Percentiles rank a stretch among this genome's conserved stretches.
These are phyloP conservation scores for Drepana falcataria DNA, from an alignment of 2,888 invertebrate genomes.

Conservation along the genomic window DNA sequence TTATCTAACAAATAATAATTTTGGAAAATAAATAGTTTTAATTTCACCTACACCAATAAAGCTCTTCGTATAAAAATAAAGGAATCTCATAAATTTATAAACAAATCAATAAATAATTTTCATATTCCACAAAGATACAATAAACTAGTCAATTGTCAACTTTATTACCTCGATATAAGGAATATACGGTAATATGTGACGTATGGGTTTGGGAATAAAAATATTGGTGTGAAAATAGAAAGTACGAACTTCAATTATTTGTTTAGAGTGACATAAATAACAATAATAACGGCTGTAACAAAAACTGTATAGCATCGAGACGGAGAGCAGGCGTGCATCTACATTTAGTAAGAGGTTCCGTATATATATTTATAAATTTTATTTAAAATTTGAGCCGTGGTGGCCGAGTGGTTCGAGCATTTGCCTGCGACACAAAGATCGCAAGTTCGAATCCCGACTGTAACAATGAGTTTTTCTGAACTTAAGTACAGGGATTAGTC, in stretches of 20 bases:
- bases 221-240: slow-evolving; percentile 63
- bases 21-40: slow-evolving; percentile 23
- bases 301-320: slow-evolving; percentile 6
- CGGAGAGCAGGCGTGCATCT: too few relatives aligned
- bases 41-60: slow-evolving; percentile 51
- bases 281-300: slow-evolving; percentile 13
- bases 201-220: slow-evolving; percentile 34
- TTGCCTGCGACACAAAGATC: too few relatives aligned
- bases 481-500: too few relatives aligned
- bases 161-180: slow-evolving; percentile 13
- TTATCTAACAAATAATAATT: slow-evolving; percentile 40
- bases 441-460: too few relatives aligned
- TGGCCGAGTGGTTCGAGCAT: too few relatives aligned
- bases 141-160: slow-evolving; percentile 13
- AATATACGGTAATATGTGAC: slow-evolving; percentile 13
- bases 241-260: slow-evolving; percentile 20
- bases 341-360: too few relatives aligned
- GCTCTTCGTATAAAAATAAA: slow-evolving; percentile 32
- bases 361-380: too few relatives aligned
- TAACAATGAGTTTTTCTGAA: too few relatives aligned
- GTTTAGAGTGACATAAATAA: slow-evolving; percentile 14
- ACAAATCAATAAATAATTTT: slow-evolving; percentile 63
- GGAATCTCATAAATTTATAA: slow-evolving; percentile 64
- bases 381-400: too few relatives aligned
- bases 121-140: slow-evolving; percentile 6